Evolutionary conservation across 2,888 invertebrate species (phyloP), one percentile per base, ranked within the genome.

Genomic region (Atethmia centrago): DNA sequence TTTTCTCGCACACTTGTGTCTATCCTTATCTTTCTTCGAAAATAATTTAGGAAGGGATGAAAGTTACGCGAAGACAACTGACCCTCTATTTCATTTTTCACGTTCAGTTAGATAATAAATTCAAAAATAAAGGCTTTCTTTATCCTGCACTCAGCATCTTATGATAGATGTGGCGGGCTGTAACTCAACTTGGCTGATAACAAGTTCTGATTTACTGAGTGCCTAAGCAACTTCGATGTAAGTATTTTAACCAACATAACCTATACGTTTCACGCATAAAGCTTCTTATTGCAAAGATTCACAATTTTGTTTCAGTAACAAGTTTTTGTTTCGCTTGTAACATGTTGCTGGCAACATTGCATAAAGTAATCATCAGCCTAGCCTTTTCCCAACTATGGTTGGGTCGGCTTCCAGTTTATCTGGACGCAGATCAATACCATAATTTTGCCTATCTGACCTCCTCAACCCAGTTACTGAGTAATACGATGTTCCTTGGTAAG

Each of bases 41-140:
- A 31, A 31, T 31, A 4, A 31, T 3, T 31, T 31, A 3, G 4
- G 31, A 2, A 31, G 4, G 31, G 31, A 31, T 31, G 31, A 31
- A 31, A 31, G 31, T 31, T 31, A 28, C 28, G 0, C 19, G 21
- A 53, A 51, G 19, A 10, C n/a, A 14, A 21, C 28, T 8, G 9
- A 28, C 5, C 21, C 21, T 21, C 8, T 25, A 31, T 14, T 16
- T 8, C 1, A 10, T 69, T 28, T 25, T 28, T 69, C 9, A 63
- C 9, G 14, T 55, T 66, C 42, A 66, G 9, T 71, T 55, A 31
- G 5, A 66, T 21, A 55, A 25, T 62, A 31, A n/a, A 49, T 36
- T 16, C 36, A 25, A 25, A 25, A 19, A 8, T 65, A 40, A 12
- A 28, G 19, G 28, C 19, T 65, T 28, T 36, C 25, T 16, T 25